A percentile compares a stretch with the other conserved stretches of the same genome.
Conservation (phyloP, 2,113 vertebrate species). For the Urocitellus parryii region DNA sequence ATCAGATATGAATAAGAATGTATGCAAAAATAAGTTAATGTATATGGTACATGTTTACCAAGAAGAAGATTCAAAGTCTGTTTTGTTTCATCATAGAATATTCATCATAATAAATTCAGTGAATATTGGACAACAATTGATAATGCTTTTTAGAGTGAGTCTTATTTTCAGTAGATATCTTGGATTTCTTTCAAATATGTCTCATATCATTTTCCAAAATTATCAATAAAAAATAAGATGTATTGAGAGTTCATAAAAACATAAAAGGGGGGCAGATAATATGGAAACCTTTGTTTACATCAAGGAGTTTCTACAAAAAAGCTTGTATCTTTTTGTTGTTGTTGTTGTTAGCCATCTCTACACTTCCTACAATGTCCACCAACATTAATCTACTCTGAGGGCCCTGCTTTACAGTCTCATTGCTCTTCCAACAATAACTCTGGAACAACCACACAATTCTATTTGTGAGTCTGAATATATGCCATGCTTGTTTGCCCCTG, state of each 20-base stretch:
- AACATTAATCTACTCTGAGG: background rate
- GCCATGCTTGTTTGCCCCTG: background rate
- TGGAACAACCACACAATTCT: background rate
- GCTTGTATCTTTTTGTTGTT: background rate
- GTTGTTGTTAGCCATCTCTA: background rate
- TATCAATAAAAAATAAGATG: background rate
- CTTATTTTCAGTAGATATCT: slow-evolving; percentile 17
- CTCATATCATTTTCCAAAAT: background rate
- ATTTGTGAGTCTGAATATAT: background rate
- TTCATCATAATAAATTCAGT: background rate
- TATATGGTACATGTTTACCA: background rate
- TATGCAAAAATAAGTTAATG: background rate
- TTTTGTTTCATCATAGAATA: background rate
- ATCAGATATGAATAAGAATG: background rate
- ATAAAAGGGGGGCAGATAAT: background rate
- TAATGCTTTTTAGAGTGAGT: background rate
- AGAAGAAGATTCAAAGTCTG: background rate
- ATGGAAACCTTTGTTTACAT: background rate
- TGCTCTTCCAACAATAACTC: background rate
- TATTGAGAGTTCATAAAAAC: background rate
- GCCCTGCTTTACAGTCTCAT: background rate
- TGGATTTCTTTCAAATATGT: background rate
- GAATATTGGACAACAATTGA: background rate
- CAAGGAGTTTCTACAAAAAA: slow-evolving; percentile 8
- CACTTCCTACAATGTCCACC: background rate